Evolutionary conservation across 1,140 invertebrate species (phyloP), one percentile per base, ranked within the genome.

Genomic region (Protaetia brevitarsis): DNA sequence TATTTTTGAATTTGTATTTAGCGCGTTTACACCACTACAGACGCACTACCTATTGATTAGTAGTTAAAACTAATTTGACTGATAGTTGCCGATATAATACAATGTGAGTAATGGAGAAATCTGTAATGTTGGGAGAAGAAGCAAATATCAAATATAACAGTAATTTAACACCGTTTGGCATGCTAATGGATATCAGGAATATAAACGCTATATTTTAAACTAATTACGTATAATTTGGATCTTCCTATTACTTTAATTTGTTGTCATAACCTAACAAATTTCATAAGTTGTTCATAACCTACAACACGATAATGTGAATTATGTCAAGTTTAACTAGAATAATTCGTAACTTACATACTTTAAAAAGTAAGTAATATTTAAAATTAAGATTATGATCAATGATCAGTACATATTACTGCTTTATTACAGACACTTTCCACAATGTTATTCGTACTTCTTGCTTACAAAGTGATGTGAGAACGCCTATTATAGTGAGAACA

Each of bases 251-350:
- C n/a, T n/a, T n/a, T n/a, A n/a, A n/a, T n/a, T n/a, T n/a, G n/a
- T n/a, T n/a, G n/a, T n/a, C n/a, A n/a, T n/a, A n/a, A n/a, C n/a
- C n/a, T n/a, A n/a, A n/a, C n/a, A n/a, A n/a, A n/a, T n/a, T n/a
- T n/a, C n/a, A n/a, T n/a, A n/a, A n/a, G n/a, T n/a, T n/a, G n/a
- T n/a, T n/a, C n/a, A n/a, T n/a, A n/a, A n/a, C n/a, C n/a, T n/a
- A n/a, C n/a, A n/a, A n/a, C n/a, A n/a, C n/a, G n/a, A n/a, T n/a
- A n/a, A n/a, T n/a, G n/a, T n/a, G n/a, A 19, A 51, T 10, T 3
- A 64, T 41, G 57, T 28, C 57, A 30, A 59, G 26, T 7, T 19
- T 59, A 59, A 28, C 26, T 1, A 59, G 57, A 27, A 59, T 59
- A 13, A 59, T 30, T n/a, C 57, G 26, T 16, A n/a, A n/a, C n/a